Evolutionary conservation across 2,797 vertebrate genomes (phyloP).

Genomic region (Falco peregrinus): DNA sequence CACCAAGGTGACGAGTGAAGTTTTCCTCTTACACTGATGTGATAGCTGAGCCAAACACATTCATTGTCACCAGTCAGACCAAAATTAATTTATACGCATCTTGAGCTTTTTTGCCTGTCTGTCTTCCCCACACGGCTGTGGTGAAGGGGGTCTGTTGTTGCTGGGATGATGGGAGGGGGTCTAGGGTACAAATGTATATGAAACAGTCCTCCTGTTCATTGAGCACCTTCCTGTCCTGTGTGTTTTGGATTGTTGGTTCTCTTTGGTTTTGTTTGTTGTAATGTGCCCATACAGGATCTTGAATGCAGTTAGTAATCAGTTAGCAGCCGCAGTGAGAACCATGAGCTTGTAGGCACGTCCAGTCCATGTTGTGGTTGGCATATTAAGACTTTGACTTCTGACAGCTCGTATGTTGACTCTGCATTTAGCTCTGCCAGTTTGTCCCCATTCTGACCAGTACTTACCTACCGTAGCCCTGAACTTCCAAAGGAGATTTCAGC

Average conservation of each 20-base stretch:
- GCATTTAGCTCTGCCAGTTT: not conserved
- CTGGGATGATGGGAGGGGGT: not conserved
- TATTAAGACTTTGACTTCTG: not conserved
- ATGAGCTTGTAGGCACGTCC: not conserved
- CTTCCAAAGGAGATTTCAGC: not conserved
- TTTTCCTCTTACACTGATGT: not conserved
- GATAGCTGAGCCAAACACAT: not conserved
- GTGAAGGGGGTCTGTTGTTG: not conserved
- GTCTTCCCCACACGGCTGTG: not conserved
- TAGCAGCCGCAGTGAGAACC: not conserved
- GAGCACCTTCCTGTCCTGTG: fast-evolving
- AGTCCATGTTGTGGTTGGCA: fast-evolving
- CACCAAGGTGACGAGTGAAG: not conserved
- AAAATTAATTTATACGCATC: not conserved
- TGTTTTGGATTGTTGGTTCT: not conserved
- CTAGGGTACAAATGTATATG: not conserved
- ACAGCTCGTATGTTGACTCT: not conserved
- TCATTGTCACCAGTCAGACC: not conserved
- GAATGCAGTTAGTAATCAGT: not conserved
- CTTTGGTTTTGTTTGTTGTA: not conserved
- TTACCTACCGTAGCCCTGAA: not conserved
- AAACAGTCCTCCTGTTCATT: not conserved
- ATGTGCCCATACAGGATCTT: fast-evolving
- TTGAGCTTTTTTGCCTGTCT: not conserved
- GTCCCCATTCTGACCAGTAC: not conserved